These are phyloP conservation scores for Tillus elongatus DNA, from an alignment of 2,888 invertebrate species.

Conservation along the genomic window DNA sequence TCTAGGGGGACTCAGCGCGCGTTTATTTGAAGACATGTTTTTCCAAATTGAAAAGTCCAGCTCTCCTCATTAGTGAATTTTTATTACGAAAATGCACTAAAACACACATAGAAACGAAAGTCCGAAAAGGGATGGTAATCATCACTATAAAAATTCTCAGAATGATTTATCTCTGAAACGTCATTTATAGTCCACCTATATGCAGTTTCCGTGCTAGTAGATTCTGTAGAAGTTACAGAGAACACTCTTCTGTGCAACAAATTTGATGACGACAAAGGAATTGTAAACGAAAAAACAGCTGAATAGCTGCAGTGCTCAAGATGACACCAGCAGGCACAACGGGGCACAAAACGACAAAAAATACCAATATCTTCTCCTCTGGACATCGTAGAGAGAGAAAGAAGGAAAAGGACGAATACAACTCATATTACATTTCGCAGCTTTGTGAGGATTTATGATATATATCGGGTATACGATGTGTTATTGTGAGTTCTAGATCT, in stretches of 20 bases:
- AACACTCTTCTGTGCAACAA: not conserved
- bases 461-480: constrained; percentile 30
- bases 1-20: no score
- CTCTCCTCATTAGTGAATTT: no score
- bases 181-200: no score
- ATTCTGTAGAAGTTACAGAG: no score
- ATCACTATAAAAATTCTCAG: no score
- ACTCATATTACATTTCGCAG: constrained; percentile 40
- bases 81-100: no score
- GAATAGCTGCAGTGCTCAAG: constrained; percentile 36
- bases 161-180: no score
- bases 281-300: constrained; percentile 37
- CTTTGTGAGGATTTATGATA: constrained; percentile 36
- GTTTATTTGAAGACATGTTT: no score
- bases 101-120: no score
- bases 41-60: no score
- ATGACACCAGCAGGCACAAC: constrained; percentile 34
- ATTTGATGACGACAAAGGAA: constrained; percentile 32
- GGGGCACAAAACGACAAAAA: constrained; percentile 31
- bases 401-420: constrained; percentile 33
- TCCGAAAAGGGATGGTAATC: no score
- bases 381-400: constrained; percentile 30
- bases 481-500: constrained; percentile 34
- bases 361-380: constrained; percentile 37
- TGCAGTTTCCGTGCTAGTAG: no score